Evolutionary conservation across 2,797 vertebrate genomes (phyloP).

Genomic region (Trematomus bernacchii): DNA sequence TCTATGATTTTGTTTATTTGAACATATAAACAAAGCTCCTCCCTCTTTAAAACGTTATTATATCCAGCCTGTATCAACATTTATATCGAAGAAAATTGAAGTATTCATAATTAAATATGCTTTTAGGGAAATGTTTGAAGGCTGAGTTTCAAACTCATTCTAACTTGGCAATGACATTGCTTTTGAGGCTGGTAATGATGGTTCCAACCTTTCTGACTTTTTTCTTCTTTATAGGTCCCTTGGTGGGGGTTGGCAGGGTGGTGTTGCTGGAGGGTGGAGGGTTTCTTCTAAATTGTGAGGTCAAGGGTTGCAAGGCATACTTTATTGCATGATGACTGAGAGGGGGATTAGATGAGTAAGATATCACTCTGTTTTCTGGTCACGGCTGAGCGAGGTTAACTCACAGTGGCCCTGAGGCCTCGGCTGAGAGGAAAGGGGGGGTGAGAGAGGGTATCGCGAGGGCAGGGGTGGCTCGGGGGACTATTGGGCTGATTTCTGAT

Average conservation of each 20-base stretch:
- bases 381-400: constrained; percentile 84
- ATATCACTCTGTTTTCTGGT: constrained; percentile 85
- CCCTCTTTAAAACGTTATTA: neutral
- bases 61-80: neutral
- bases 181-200: constrained; percentile 48
- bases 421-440: constrained; percentile 59
- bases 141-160: constrained; percentile 4
- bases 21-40: neutral
- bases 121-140: neutral
- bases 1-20: neutral
- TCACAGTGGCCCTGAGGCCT: constrained; percentile 76
- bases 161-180: constrained; percentile 54
- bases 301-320: constrained; percentile 81
- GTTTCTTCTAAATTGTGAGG: constrained; percentile 66
- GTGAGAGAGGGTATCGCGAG: constrained; percentile 69
- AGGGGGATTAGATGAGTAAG: constrained; percentile 85
- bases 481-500: constrained; percentile 81
- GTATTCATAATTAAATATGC: neutral
- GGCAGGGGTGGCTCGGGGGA: constrained; percentile 82
- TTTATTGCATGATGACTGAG: constrained; percentile 85
- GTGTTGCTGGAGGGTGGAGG: constrained; percentile 51
- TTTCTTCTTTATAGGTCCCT: constrained; percentile 43
- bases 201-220: constrained; percentile 38
- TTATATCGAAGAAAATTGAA: neutral
- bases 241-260: constrained; percentile 54